Conservation (phyloP, 23 tunicate genomes). For the Clavelina lepadiformis region DNA sequence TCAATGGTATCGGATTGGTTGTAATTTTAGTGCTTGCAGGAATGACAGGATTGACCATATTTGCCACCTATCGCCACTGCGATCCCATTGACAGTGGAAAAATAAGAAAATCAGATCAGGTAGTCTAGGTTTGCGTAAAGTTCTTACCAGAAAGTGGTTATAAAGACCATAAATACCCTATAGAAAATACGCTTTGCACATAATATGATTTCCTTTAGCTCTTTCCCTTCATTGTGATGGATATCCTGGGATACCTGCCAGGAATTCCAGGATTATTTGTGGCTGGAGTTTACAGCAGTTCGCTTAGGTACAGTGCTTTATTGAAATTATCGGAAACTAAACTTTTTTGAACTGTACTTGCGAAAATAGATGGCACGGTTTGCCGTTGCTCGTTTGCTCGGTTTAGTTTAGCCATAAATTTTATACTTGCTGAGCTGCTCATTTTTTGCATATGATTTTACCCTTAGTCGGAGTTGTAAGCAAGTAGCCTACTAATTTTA, state of each 20-base stretch:
- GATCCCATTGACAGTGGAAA: conserved; percentile 49
- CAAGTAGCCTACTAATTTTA: too few species aligned
- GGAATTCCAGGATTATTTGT: conserved; percentile 95
- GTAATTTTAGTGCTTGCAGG: conserved; percentile 82
- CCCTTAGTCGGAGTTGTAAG: too few species aligned
- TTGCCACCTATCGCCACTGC: conserved; percentile 75
- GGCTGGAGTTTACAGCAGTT: conserved; percentile 91
- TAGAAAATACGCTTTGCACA: too few species aligned
- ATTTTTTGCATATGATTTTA: too few species aligned
- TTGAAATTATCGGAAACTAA: neutral
- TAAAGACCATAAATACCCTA: too few species aligned
- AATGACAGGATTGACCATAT: conserved; percentile 89
- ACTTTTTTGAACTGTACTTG: too few species aligned
- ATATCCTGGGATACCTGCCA: conserved; percentile 65
- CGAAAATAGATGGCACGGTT: too few species aligned
- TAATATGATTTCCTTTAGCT: conserved; percentile 35
- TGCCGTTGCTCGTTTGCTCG: too few species aligned
- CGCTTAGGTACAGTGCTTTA: conserved; percentile 48
- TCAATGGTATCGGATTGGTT: conserved; percentile 59
- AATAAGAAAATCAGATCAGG: conserved; percentile 73
- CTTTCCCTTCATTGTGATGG: conserved; percentile 92
- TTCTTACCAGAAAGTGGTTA: neutral
- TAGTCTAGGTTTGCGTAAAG: neutral
- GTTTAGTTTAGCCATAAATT: too few species aligned
- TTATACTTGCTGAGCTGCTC: too few species aligned